Evolutionary conservation across 2,113 vertebrate genomes (phyloP).

Genomic region (Pygoscelis antarcticus): DNA sequence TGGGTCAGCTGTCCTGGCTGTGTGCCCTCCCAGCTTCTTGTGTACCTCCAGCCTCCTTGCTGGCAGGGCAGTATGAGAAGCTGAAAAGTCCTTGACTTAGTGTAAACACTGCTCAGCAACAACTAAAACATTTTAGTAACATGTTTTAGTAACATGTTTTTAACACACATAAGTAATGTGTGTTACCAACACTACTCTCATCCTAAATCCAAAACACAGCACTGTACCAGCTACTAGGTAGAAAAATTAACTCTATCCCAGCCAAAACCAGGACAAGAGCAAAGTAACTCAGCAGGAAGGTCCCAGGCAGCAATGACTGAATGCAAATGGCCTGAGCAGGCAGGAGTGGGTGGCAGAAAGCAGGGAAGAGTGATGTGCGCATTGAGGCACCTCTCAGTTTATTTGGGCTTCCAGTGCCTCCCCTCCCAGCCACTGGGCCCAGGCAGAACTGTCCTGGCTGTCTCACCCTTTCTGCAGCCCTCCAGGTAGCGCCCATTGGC

Average conservation of each 20-base stretch:
- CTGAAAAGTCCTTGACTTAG: background rate
- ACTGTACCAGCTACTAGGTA: background rate
- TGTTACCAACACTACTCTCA: background rate
- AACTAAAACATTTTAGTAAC: background rate
- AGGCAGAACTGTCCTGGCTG: background rate
- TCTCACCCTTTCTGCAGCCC: background rate
- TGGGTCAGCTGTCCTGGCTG: background rate
- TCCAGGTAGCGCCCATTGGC: background rate
- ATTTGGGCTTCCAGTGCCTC: background rate
- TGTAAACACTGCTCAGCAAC: background rate
- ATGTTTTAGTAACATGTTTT: too few species aligned
- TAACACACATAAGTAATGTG: background rate
- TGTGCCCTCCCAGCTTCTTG: background rate
- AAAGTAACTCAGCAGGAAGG: background rate
- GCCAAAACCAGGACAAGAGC: background rate
- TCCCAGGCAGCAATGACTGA: background rate
- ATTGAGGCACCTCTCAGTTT: background rate
- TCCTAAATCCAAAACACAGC: background rate
- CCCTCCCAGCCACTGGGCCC: accelerated
- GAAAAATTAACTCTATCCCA: background rate
- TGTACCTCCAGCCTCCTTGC: background rate
- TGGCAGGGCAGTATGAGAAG: background rate
- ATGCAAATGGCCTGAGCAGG: background rate
- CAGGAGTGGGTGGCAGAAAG: background rate
- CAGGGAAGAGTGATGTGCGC: background rate